phyloP scores from a whole-genome alignment of 2,113 vertebrate genomes.

The Chiloscyllium plagiosum region DNA sequence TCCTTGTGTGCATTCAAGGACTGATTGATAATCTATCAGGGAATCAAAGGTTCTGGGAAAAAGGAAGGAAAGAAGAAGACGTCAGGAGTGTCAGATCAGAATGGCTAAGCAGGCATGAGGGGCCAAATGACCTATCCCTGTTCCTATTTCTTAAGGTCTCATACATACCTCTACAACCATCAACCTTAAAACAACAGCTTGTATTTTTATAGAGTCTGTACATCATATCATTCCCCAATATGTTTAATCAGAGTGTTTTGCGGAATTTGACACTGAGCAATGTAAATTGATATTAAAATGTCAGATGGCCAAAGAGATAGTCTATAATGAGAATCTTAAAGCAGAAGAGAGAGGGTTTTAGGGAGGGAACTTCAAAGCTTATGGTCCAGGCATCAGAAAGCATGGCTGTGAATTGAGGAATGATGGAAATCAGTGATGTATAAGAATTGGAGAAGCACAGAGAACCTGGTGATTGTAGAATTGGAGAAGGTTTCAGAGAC shows the following conservation, averaged over 20 bases:
- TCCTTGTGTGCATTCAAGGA: no score
- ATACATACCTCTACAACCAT: neutral
- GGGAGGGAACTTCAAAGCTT: neutral
- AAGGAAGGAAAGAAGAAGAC: no score
- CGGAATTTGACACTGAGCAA: neutral
- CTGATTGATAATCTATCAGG: no score
- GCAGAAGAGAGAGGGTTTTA: neutral
- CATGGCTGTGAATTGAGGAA: neutral
- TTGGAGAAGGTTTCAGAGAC: neutral
- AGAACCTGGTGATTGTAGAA: neutral
- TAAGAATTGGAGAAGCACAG: neutral
- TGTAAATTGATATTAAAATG: neutral
- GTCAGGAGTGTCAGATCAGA: no score
- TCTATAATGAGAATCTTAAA: neutral
- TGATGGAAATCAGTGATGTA: neutral
- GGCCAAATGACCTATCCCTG: no score
- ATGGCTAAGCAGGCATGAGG: no score
- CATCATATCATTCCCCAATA: neutral
- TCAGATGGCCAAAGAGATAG: neutral
- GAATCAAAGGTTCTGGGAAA: no score
- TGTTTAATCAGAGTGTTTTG: neutral
- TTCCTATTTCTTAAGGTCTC: no score
- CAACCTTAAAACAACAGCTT: neutral
- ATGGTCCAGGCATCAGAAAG: neutral
- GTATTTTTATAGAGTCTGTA: neutral